Percentiles rank a stretch among this genome's conserved stretches.
Evolutionary conservation across 1,140 invertebrate species (phyloP).

Genomic region (Stegodyphus mimosarum): DNA sequence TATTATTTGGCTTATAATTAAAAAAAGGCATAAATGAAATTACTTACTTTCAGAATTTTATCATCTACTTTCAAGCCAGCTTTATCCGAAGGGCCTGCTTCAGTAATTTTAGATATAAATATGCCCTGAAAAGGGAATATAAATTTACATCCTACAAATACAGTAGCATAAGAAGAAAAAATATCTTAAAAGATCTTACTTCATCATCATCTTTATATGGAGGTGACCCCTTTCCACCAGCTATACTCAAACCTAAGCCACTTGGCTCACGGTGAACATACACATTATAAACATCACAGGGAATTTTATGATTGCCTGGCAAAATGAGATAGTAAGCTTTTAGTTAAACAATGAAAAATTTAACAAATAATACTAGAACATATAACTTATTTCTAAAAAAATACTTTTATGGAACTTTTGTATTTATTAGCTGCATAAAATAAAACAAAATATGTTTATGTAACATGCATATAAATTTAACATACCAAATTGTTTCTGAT

Average conservation of each 20-base stretch:
- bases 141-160: neutral
- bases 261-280: conserved; percentile 70
- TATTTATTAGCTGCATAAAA: neutral
- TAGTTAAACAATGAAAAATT: too few relatives aligned
- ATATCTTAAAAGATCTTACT: conserved; percentile 58
- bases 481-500: conserved; percentile 3
- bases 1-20: too few relatives aligned
- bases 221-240: conserved; percentile 88
- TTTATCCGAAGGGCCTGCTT: conserved; percentile 85
- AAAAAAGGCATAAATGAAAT: too few relatives aligned
- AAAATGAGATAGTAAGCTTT: too few relatives aligned
- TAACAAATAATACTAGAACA: neutral
- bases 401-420: neutral
- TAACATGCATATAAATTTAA: neutral
- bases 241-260: conserved; percentile 87
- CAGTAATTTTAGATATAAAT: conserved; percentile 74
- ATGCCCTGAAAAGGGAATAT: conserved; percentile 61
- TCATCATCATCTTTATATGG: conserved; percentile 94
- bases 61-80: conserved; percentile 89
- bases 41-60: conserved; percentile 86
- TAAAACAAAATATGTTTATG: neutral
- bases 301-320: too few relatives aligned
- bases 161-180: neutral
- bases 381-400: neutral
- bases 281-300: conserved; percentile 76